Percentiles rank a stretch among this genome's conserved stretches.
Conservation (phyloP, 2,113 vertebrate genomes). For the Megaleporinus macrocephalus region DNA sequence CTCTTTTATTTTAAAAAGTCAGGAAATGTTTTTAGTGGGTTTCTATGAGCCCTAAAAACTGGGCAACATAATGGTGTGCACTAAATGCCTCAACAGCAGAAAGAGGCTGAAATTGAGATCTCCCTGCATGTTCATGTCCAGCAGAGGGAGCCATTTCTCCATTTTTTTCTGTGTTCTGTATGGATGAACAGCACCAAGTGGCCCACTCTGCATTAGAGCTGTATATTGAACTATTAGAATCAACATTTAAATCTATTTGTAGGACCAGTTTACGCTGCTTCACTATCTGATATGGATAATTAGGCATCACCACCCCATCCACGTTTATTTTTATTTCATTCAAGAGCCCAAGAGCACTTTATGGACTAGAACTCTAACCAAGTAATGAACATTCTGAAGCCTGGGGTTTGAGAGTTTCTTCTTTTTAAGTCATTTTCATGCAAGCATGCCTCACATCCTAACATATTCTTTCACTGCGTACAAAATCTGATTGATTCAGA, state of each 20-base stretch:
- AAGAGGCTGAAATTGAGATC: neutral
- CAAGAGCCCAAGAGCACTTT: neutral
- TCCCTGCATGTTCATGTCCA: neutral
- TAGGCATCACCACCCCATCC: neutral
- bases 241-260: neutral
- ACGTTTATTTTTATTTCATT: neutral
- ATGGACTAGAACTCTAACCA: neutral
- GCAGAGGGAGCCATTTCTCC: conserved; percentile 21
- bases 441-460: neutral
- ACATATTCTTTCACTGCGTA: neutral
- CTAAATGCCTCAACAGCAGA: neutral
- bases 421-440: neutral
- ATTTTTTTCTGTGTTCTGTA: neutral
- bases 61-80: too few species aligned
- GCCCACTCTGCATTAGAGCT: neutral
- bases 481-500: neutral
- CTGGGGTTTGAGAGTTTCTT: neutral
- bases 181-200: neutral
- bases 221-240: neutral
- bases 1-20: too few species aligned
- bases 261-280: neutral
- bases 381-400: neutral
- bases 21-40: too few species aligned
- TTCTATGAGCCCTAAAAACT: too few species aligned
- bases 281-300: neutral